Conservation (phyloP, 2,797 vertebrate species). For the Triplophysa yarkandensis region DNA sequence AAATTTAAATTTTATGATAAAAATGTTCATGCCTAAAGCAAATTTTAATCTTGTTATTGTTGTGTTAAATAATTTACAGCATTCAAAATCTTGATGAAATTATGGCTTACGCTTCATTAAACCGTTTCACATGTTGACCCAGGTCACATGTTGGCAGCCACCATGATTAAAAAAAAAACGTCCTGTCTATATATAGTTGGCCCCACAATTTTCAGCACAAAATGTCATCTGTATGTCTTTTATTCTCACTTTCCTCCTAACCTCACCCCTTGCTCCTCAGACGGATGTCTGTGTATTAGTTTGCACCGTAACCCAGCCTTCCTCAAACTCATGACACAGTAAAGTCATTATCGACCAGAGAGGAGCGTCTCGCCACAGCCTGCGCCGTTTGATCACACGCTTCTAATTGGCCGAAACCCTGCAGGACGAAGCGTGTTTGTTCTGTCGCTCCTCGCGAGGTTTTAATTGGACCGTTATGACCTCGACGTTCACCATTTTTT, state of each 20-base stretch:
- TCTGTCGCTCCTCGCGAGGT: constrained; percentile 11
- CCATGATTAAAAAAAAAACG: too few relatives aligned
- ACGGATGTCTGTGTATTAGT: constrained; percentile 8
- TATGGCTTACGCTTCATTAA: too few relatives aligned
- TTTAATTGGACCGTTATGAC: constrained; percentile 57
- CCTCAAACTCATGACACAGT: constrained; percentile 29
- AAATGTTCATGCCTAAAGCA: too few relatives aligned
- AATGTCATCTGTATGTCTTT: not conserved
- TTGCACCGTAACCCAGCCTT: constrained; percentile 17
- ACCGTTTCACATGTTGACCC: too few relatives aligned
- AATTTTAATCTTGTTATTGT: too few relatives aligned
- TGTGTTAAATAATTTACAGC: too few relatives aligned
- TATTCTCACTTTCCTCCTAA: not conserved
- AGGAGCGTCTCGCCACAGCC: constrained; percentile 28
- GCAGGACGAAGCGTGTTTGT: constrained; percentile 41
- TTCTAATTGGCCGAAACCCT: constrained; percentile 53
- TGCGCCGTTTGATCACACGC: constrained; percentile 50
- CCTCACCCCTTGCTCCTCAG: constrained; percentile 1
- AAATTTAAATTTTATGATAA: too few relatives aligned
- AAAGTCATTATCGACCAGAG: constrained; percentile 51
- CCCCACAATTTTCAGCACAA: too few relatives aligned
- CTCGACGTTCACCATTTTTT: constrained; percentile 21
- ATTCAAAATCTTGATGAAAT: too few relatives aligned
- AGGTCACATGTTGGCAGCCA: too few relatives aligned
- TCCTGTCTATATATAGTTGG: too few relatives aligned